phyloP scores from a whole-genome alignment of 2,888 invertebrate species.

The Agrotis exclamationis region DNA sequence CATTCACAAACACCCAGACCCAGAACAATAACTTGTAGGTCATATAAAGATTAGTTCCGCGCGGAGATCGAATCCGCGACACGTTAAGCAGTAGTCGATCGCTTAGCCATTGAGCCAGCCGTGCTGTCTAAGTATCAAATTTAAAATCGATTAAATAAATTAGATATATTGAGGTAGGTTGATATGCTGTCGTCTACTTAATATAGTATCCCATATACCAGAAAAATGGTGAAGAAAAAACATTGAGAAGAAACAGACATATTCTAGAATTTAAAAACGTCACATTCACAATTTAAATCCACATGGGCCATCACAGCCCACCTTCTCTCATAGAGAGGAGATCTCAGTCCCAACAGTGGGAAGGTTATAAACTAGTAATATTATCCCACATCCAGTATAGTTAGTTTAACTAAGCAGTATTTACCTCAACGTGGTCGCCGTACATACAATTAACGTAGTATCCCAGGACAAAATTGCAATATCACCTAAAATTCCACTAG shows the following conservation, averaged over 20 bases:
- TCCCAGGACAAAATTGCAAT: constrained; percentile 80
- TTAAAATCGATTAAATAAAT: too few relatives aligned
- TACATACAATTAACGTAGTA: constrained; percentile 51
- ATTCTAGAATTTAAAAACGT: background rate
- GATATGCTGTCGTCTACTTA: too few relatives aligned
- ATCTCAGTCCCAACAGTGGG: background rate
- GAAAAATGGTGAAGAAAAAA: background rate
- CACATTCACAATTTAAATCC: background rate
- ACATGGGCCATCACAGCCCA: background rate
- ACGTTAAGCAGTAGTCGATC: too few relatives aligned
- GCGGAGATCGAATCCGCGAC: too few relatives aligned
- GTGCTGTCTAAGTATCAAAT: too few relatives aligned
- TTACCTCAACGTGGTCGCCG: constrained; percentile 58
- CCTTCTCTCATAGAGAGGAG: background rate
- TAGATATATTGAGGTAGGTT: too few relatives aligned
- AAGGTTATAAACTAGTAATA: background rate
- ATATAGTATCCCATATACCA: background rate
- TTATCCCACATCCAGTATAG: constrained; percentile 20
- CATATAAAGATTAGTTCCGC: too few relatives aligned
- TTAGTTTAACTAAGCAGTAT: constrained; percentile 64
- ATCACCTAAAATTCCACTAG: constrained; percentile 76
- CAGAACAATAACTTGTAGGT: too few relatives aligned
- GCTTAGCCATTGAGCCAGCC: too few relatives aligned
- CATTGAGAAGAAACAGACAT: too few relatives aligned
- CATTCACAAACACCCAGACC: too few relatives aligned